Evolutionary conservation across 2,888 invertebrate species (phyloP), one percentile per base, ranked within the genome.

Genomic region (Cheiracanthium punctorium): DNA sequence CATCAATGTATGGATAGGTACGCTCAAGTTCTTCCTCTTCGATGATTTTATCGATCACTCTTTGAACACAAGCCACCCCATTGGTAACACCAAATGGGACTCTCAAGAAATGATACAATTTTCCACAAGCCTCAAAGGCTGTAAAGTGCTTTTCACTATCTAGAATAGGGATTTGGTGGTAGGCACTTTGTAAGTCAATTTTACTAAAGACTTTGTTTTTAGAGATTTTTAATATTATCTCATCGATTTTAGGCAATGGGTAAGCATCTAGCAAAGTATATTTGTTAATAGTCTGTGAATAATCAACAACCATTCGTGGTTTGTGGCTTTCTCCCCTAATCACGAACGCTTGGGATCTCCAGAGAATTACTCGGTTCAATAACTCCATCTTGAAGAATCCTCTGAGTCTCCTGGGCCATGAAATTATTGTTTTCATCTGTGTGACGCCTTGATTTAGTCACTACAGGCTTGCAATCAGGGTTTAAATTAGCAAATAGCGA

Each of bases 251-350:
- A n/a, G n/a, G n/a, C n/a, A n/a, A n/a, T n/a, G n/a, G n/a, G n/a
- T n/a, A 89, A 12, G 76, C 85, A 71, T 89, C 88, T 10, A 87
- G 37, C 29, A 79, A 70, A 1, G 90, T 89, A 29, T 88, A 86
- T n/a, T 64, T 67, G 64, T 90, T 90, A 2, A 90, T 33, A 2
- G 73, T 88, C 67, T 89, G 87, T 1, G 69, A 88, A 30, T 88
- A 88, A 37, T 89, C 88, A 5, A 89, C 80, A 67, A 85, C 87
- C 28, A 89, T 72, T 58, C 82, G 64, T 28, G 77, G 69, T 33
- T 80, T 85, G 24, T 81, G 87, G n/a, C n/a, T n/a, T n/a, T n/a
- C n/a, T n/a, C n/a, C n/a, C n/a, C n/a, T n/a, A n/a, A n/a, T n/a
- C n/a, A n/a, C n/a, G n/a, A n/a, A n/a, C n/a, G n/a, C n/a, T n/a